These are phyloP conservation scores for Dendrolimus punctatus DNA, from an alignment of 1,140 invertebrate species.

Conservation along the genomic window DNA sequence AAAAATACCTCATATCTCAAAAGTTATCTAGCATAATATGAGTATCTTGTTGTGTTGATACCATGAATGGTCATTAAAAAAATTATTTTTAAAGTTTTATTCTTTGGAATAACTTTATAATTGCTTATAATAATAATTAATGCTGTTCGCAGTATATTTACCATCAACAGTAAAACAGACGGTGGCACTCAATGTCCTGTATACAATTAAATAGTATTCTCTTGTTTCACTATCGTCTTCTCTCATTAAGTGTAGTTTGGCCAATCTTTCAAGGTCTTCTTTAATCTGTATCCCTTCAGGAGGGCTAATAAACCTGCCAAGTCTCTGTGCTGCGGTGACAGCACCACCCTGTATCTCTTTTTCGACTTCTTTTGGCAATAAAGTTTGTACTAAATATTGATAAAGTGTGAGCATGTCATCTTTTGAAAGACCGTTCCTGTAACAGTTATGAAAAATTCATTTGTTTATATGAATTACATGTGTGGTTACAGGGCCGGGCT, in stretches of 20 bases:
- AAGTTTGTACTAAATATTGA: constrained; percentile 82
- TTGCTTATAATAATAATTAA: no score
- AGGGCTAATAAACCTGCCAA: constrained; percentile 57
- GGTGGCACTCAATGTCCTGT: constrained; percentile 84
- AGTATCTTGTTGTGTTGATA: no score
- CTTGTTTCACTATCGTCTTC: constrained; percentile 72
- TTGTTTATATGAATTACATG: not conserved
- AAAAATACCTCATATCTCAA: no score
- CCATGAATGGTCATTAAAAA: no score
- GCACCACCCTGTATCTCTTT: constrained; percentile 80
- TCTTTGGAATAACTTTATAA: no score
- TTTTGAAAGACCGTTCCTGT: constrained; percentile 87
- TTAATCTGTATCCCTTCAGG: constrained; percentile 68
- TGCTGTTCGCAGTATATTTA: constrained; percentile 40
- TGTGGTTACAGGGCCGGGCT: no score
- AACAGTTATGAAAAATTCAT: constrained; percentile 17
- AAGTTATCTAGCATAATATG: no score
- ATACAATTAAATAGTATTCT: constrained; percentile 83
- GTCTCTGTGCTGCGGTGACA: constrained; percentile 51
- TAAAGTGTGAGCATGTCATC: constrained; percentile 89
- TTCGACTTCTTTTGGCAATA: constrained; percentile 83
- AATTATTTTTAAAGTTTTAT: no score
- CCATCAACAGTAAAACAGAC: constrained; percentile 84
- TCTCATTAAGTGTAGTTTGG: constrained; percentile 79
- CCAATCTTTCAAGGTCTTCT: constrained; percentile 79